phyloP scores from a whole-genome alignment of 2,113 vertebrate species.

The Pseudopodoces humilis region DNA sequence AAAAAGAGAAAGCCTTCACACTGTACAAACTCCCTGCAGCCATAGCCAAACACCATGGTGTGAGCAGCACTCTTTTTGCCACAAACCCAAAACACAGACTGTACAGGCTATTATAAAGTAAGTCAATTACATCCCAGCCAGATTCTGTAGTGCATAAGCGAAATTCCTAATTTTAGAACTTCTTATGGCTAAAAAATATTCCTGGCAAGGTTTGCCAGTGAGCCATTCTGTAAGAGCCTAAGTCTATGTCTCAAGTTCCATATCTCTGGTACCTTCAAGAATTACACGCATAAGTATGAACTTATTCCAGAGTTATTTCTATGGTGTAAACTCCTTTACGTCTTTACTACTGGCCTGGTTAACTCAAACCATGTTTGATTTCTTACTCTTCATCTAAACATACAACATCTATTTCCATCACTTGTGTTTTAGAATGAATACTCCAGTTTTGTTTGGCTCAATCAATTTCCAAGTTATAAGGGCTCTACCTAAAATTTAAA shows the following conservation, averaged over 20 bases:
- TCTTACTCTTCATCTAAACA: not conserved
- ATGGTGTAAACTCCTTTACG: not conserved
- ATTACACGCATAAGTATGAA: not conserved
- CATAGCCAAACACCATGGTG: accelerated
- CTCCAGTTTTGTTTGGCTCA: not conserved
- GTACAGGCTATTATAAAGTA: not conserved
- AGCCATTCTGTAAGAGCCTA: not conserved
- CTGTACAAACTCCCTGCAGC: not conserved
- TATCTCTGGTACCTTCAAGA: not conserved
- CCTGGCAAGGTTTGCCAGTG: not conserved
- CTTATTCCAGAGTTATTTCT: not conserved
- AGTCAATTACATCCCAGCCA: not conserved
- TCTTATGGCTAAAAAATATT: not conserved
- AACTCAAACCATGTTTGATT: not conserved
- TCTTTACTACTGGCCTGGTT: not conserved
- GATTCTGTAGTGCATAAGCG: not conserved
- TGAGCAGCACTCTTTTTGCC: not conserved
- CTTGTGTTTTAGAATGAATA: not conserved
- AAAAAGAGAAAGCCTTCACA: not conserved
- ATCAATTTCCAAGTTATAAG: not conserved
- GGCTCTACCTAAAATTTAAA: accelerated
- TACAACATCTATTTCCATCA: not conserved
- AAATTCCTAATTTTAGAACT: not conserved
- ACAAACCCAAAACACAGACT: not conserved
- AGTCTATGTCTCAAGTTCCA: not conserved